Conservation (phyloP, 2,888 invertebrate species). For the Drosophila buzzatii region DNA sequence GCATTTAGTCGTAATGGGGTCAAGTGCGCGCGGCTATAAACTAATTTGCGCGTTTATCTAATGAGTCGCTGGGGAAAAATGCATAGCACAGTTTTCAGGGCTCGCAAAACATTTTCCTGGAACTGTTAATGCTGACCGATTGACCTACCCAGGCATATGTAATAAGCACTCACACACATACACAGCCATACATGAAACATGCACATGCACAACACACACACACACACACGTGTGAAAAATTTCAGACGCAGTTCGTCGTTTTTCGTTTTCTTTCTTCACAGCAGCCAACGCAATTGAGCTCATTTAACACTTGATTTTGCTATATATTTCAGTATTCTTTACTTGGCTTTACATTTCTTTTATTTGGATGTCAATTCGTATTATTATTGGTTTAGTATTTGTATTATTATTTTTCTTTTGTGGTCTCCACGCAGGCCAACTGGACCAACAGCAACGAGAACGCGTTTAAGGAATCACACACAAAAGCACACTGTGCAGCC, state of each 20-base stretch:
- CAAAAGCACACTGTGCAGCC: constrained; percentile 80
- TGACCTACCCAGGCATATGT: constrained; percentile 79
- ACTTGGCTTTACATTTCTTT: constrained; percentile 9
- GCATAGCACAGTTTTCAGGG: constrained; percentile 53
- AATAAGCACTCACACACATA: constrained; percentile 52
- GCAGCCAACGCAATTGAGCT: constrained; percentile 10
- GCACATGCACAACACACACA: constrained; percentile 40
- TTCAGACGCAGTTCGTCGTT: constrained; percentile 55
- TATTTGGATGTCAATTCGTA: constrained; percentile 7
- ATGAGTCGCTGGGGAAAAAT: constrained; percentile 62
- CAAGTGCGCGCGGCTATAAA: constrained; percentile 67
- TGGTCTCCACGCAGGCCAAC: constrained; percentile 48
- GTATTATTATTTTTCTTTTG: constrained; percentile 40
- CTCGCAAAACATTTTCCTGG: constrained; percentile 18
- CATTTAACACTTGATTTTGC: background rate
- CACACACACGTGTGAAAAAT: constrained; percentile 66
- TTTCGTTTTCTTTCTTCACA: constrained; percentile 28
- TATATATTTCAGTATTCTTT: background rate
- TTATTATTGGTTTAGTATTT: constrained; percentile 29
- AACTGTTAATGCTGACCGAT: constrained; percentile 68
- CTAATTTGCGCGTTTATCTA: constrained; percentile 60
- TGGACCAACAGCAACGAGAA: constrained; percentile 70
- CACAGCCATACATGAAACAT: constrained; percentile 21
- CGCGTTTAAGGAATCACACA: constrained; percentile 76
- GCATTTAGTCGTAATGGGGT: constrained; percentile 56